phyloP scores from a whole-genome alignment of 2,888 invertebrate species.

The Nysson spinosus region DNA sequence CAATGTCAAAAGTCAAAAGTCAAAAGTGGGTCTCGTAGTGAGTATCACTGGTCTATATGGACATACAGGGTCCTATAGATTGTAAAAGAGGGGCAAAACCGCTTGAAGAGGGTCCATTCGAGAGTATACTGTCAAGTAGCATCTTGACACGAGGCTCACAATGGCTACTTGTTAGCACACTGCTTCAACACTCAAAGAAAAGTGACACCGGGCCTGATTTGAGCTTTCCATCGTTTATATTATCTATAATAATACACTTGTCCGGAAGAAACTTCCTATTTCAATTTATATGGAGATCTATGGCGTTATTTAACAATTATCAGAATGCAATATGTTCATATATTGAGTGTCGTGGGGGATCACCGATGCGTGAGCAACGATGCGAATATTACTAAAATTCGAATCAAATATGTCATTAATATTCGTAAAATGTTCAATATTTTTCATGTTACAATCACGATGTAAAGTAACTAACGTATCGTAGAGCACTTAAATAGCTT shows the following conservation, averaged over 20 bases:
- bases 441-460: no score
- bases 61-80: conserved; percentile 10
- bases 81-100: conserved; percentile 33
- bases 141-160: conserved; percentile 73
- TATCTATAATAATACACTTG: conserved; percentile 36
- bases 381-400: no score
- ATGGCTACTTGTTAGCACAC: conserved; percentile 72
- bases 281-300: no score
- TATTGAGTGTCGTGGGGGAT: no score
- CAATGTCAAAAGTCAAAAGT: not conserved
- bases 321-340: no score
- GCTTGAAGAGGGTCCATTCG: conserved; percentile 48
- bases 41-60: conserved; percentile 13
- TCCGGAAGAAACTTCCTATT: not conserved
- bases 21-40: not conserved
- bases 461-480: no score
- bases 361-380: no score
- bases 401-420: no score
- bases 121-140: conserved; percentile 67
- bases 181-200: conserved; percentile 59
- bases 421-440: no score
- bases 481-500: no score
- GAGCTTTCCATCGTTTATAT: conserved; percentile 26
- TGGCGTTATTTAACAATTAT: no score
- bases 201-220: conserved; percentile 37